These are phyloP conservation scores for Agrochola macilenta DNA, from an alignment of 2,888 invertebrate species.

Conservation along the genomic window DNA sequence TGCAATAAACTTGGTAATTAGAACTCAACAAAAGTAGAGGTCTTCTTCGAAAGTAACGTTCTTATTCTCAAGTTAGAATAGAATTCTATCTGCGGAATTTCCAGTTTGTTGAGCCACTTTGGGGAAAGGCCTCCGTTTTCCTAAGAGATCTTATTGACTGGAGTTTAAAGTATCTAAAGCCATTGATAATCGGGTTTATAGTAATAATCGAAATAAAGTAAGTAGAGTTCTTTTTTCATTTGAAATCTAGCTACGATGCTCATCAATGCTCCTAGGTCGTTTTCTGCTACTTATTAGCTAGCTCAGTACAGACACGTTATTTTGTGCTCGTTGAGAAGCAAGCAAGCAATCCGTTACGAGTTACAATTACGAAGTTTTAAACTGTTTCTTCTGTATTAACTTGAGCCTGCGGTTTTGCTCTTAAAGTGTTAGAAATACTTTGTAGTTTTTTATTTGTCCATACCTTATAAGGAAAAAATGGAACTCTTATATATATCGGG, in stretches of 20 bases:
- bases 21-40: neutral
- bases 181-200: neutral
- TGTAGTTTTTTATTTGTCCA: neutral
- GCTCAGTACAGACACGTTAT: neutral
- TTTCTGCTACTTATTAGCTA: neutral
- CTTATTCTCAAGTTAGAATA: neutral
- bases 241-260: neutral
- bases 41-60: neutral
- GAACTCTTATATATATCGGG: too few species aligned
- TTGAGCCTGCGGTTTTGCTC: neutral
- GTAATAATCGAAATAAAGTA: neutral
- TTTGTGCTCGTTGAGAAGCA: slow-evolving; percentile 16
- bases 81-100: neutral
- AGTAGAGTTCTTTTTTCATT: neutral
- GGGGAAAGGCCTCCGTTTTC: too few species aligned
- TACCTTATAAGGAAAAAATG: too few species aligned
- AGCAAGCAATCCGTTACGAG: slow-evolving; percentile 39
- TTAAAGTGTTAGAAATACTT: neutral
- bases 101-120: neutral
- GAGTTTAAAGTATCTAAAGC: neutral
- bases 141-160: neutral
- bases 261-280: neutral
- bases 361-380: slow-evolving; percentile 38
- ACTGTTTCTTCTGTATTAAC: slow-evolving; percentile 8
- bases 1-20: neutral